Percentiles rank a stretch among this genome's conserved stretches.
These are phyloP conservation scores for Drosophila eohydei DNA, from an alignment of 2,888 invertebrate genomes.

Conservation along the genomic window DNA sequence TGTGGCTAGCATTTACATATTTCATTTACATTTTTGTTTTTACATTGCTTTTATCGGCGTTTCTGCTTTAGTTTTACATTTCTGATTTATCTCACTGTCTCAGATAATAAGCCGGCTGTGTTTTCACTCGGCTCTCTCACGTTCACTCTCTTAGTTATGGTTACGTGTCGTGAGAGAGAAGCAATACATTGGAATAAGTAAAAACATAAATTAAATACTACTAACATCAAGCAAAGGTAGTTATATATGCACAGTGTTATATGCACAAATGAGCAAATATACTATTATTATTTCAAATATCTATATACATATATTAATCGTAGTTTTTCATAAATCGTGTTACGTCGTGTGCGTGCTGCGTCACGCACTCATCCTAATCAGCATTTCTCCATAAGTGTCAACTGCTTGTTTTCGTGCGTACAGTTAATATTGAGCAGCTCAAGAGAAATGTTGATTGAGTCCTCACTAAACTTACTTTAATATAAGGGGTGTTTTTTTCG, in stretches of 20 bases:
- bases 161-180: conserved; percentile 36
- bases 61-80: conserved; percentile 53
- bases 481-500: no score
- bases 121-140: conserved; percentile 22
- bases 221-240: not conserved
- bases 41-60: conserved; percentile 66
- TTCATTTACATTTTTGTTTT: conserved; percentile 68
- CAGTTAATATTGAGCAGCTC: conserved; percentile 78
- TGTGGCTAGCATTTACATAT: conserved; percentile 34
- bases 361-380: conserved; percentile 41
- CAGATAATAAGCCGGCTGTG: conserved; percentile 59
- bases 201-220: not conserved
- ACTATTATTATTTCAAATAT: no score
- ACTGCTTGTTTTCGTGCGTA: conserved; percentile 66
- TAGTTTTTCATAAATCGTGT: not conserved
- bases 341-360: conserved; percentile 17
- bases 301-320: not conserved
- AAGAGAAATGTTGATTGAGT: conserved; percentile 74
- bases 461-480: no score
- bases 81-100: conserved; percentile 43
- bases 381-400: conserved; percentile 24
- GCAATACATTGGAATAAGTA: not conserved
- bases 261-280: not conserved
- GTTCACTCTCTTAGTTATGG: conserved; percentile 35
- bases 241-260: no score